These are phyloP conservation scores for Drosophila suboccidentalis DNA, from an alignment of 2,888 invertebrate genomes.

Conservation along the genomic window DNA sequence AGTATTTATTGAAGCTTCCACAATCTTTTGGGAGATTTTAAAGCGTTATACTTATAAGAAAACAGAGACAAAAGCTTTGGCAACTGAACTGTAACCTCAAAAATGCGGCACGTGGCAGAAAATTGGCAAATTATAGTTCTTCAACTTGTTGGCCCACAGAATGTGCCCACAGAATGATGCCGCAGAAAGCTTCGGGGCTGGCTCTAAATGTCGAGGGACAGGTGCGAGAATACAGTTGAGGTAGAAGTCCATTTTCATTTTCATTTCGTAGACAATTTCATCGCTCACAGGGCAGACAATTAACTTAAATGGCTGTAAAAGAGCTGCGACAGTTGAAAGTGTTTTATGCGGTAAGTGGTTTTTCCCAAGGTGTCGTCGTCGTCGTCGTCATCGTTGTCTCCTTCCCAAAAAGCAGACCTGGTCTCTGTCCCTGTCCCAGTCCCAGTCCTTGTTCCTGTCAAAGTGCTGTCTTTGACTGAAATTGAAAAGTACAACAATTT, in stretches of 20 bases:
- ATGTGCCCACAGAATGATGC: slow-evolving; percentile 42
- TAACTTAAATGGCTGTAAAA: slow-evolving; percentile 77
- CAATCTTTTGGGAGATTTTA: slow-evolving; percentile 28
- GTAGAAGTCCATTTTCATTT: slow-evolving; percentile 29
- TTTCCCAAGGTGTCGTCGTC: slow-evolving; percentile 55
- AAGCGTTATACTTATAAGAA: slow-evolving; percentile 30
- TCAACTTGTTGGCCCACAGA: slow-evolving; percentile 39
- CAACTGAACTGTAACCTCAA: slow-evolving; percentile 7
- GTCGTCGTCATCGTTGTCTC: slow-evolving; percentile 1
- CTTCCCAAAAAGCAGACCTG: not conserved
- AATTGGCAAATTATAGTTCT: slow-evolving; percentile 53
- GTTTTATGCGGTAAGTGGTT: slow-evolving; percentile 70
- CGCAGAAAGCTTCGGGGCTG: slow-evolving; percentile 15
- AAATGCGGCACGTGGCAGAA: slow-evolving; percentile 49
- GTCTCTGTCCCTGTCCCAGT: not conserved
- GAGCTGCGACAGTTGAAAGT: slow-evolving; percentile 53
- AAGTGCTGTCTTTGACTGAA: slow-evolving; percentile 54
- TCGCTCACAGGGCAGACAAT: slow-evolving; percentile 58
- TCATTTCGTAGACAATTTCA: slow-evolving; percentile 55
- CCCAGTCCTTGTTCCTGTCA: slow-evolving; percentile 36
- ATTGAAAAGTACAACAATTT: slow-evolving; percentile 72
- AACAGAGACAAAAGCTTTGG: slow-evolving; percentile 14
- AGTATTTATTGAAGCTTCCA: slow-evolving; percentile 48
- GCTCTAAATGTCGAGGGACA: slow-evolving; percentile 8
- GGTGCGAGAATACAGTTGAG: slow-evolving; percentile 5